Conservation (phyloP, 2,888 invertebrate genomes). For the Mallateleia sp. region DNA sequence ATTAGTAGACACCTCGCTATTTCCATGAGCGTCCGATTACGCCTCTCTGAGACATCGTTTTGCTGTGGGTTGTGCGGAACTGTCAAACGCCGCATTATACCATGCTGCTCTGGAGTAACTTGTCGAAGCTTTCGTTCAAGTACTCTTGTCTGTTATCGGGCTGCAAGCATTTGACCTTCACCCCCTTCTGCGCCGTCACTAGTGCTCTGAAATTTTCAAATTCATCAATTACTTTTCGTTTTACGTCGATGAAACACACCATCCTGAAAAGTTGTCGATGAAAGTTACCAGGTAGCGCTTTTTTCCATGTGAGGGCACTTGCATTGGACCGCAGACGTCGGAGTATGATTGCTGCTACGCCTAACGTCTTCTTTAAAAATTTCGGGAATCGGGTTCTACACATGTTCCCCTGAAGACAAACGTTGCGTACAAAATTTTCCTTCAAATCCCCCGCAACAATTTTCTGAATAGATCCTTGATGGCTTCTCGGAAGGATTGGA, state of each 20-base stretch:
- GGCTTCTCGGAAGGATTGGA: no score
- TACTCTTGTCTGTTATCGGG: conserved; percentile 80
- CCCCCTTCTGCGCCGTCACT: conserved; percentile 69
- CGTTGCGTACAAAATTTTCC: no score
- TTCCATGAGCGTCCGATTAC: conserved; percentile 77
- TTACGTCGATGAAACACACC: conserved; percentile 68
- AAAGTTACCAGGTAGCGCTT: conserved; percentile 79
- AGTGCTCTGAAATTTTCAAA: conserved; percentile 75
- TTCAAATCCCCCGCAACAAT: no score
- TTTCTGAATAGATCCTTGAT: no score
- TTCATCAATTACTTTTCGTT: conserved; percentile 68
- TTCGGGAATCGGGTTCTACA: no score
- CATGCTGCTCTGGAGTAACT: conserved; percentile 76
- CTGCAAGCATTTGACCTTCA: conserved; percentile 75
- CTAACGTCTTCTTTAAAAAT: no score
- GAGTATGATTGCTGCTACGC: no score
- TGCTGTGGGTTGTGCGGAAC: conserved; percentile 52
- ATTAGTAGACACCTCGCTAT: conserved; percentile 71
- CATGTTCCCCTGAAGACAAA: no score
- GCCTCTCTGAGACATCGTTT: conserved; percentile 83
- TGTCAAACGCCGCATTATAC: conserved; percentile 77
- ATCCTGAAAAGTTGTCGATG: conserved; percentile 72
- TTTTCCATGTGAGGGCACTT: no score
- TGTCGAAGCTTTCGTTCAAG: conserved; percentile 74
- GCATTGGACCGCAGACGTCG: no score